Base-by-base conservation (phyloP, 2,797 vertebrate genomes). In the Halcyon badia region DNA sequence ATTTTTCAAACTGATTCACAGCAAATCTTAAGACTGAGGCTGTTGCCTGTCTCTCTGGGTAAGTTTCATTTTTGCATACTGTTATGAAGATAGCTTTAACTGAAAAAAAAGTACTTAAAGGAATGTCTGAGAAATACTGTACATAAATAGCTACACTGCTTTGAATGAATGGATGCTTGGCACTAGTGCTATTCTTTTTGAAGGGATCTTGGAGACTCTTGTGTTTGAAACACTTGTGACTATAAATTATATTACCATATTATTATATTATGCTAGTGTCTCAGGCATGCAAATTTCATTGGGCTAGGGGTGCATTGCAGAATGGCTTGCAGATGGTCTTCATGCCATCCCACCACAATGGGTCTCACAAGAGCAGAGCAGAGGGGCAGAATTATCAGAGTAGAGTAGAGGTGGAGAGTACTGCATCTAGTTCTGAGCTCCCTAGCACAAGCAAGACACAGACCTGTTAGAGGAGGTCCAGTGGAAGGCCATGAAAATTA, bases 1-100 rank as follows among this genome's bases (percentile, higher is more conserved):
- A 66, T 56, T 88, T 93, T 92, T 79, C 83, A 87, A 83, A 87
- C 19, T 46, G 58, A 62, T 90, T 89, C 73, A 79, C 39, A 61
- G 42, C 33, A 87, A 76, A 72, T 84, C 58, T 66, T 24, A 83
- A 78, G n/a, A 48, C 17, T 64, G 69, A 87, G 26, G 10, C 33
- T 52, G 37, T 87, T 84, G 39, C 26, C 39, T 95, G 33, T 90
- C 65, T 92, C 65, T 69, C 18, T 79, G 24, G 22, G 6, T 93
- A 78, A 84, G 54, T 69, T 94, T 88, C 31, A 48, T 79, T 83
- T 94, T 92, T 61, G 39, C 33, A 69, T 72, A 44, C 28, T 92
- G 10, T 94, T 89, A 54, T 35, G 35, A 89, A 87, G 37, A 68
- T 10, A 72, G 15, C 5, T 87, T 69, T 71, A 84, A n/a, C 28